Percentiles rank a stretch among this genome's conserved stretches.
Evolutionary conservation across 1,140 invertebrate genomes (phyloP).

Genomic region (Xylocopa sonorina): DNA sequence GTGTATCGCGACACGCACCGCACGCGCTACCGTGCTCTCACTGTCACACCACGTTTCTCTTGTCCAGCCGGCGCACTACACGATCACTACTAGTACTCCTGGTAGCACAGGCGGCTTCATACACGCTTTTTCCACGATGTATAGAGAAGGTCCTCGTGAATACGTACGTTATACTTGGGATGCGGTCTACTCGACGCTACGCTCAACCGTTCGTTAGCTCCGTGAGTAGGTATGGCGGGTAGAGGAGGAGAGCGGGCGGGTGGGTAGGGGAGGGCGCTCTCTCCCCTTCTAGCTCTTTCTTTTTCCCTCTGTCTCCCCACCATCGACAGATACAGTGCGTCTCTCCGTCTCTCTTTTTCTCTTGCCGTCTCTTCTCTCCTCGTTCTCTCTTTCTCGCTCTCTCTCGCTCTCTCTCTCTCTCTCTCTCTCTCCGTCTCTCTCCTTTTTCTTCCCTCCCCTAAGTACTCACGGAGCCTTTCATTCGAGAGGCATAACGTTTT

Average conservation of each 20-base stretch:
- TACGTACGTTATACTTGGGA: slow-evolving; percentile 78
- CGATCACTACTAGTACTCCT: slow-evolving; percentile 50
- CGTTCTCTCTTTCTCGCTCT: slow-evolving; percentile 42
- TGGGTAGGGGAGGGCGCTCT: slow-evolving; percentile 72
- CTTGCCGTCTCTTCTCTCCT: slow-evolving; percentile 40
- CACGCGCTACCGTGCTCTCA: slow-evolving; percentile 62
- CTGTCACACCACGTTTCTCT: slow-evolving; percentile 52
- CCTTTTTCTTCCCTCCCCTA: slow-evolving; percentile 39
- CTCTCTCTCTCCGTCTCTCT: slow-evolving; percentile 38
- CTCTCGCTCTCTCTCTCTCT: no score
- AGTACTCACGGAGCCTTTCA: slow-evolving; percentile 51
- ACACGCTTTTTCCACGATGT: slow-evolving; percentile 59
- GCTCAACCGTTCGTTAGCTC: slow-evolving; percentile 79
- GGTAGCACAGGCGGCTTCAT: slow-evolving; percentile 47
- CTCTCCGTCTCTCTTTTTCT: slow-evolving; percentile 58
- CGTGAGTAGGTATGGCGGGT: slow-evolving; percentile 74
- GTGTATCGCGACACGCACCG: slow-evolving; percentile 61
- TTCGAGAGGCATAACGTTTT: slow-evolving; percentile 49
- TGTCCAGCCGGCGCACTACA: slow-evolving; percentile 54
- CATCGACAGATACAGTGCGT: slow-evolving; percentile 50
- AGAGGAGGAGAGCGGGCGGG: slow-evolving; percentile 62
- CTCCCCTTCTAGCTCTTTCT: slow-evolving; percentile 71
- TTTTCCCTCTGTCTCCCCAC: slow-evolving; percentile 70
- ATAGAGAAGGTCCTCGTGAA: slow-evolving; percentile 64
- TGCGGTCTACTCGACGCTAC: slow-evolving; percentile 81